phyloP scores from a whole-genome alignment of 2,888 invertebrate species.

The Hyposoter dolosus region DNA sequence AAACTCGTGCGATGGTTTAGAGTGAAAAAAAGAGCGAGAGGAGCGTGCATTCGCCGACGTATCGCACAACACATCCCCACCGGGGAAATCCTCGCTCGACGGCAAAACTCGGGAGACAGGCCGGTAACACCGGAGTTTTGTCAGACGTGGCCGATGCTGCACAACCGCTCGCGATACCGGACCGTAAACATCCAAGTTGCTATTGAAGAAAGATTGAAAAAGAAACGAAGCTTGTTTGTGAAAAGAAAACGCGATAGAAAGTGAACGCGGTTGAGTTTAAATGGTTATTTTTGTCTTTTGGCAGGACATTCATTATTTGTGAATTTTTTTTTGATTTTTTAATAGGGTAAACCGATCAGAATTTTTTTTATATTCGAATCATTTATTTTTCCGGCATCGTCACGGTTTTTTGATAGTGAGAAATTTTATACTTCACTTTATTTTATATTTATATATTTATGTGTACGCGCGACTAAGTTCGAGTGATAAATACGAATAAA shows the following conservation, averaged over 20 bases:
- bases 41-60: constrained; percentile 62
- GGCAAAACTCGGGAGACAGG: constrained; percentile 56
- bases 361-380: constrained; percentile 23
- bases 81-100: constrained; percentile 38
- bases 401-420: background rate
- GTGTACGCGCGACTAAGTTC: background rate
- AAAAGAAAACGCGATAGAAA: background rate
- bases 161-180: constrained; percentile 78
- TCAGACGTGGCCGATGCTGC: constrained; percentile 75
- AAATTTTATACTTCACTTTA: constrained; percentile 39
- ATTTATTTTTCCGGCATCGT: background rate
- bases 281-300: background rate
- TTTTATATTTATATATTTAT: constrained; percentile 23
- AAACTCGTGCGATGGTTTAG: constrained; percentile 1
- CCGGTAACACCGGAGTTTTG: constrained; percentile 74
- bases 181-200: constrained; percentile 72
- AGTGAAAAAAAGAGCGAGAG: constrained; percentile 48
- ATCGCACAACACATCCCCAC: constrained; percentile 27
- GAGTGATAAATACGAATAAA: constrained; percentile 48
- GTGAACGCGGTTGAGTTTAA: background rate
- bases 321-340: background rate
- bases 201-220: background rate
- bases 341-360: background rate
- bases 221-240: no score
- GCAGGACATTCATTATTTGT: constrained; percentile 4